Evolutionary conservation across 1,140 invertebrate genomes (phyloP).

Genomic region (Ceratoteleas bidentatus): DNA sequence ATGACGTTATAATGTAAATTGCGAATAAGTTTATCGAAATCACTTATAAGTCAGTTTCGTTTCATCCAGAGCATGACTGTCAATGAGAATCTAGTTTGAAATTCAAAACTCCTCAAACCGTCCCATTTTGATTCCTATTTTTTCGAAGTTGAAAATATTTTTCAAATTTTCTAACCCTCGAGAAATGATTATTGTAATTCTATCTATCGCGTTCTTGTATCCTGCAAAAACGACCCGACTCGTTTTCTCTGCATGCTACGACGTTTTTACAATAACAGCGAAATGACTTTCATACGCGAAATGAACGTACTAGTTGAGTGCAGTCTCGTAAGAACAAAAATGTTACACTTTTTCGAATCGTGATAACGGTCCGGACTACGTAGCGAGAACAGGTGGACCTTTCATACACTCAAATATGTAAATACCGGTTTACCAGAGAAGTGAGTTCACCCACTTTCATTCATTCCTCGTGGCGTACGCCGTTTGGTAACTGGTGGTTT

Average conservation of each 20-base stretch:
- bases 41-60: no score
- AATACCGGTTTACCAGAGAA: conserved; percentile 67
- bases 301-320: conserved; percentile 9
- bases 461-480: conserved; percentile 61
- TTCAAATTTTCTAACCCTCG: no score
- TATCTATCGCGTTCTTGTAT: not conserved
- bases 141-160: no score
- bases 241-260: not conserved
- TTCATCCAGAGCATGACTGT: no score
- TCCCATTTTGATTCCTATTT: no score
- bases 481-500: conserved; percentile 68
- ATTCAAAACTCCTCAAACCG: no score
- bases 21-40: no score
- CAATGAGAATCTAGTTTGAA: no score
- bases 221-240: not conserved
- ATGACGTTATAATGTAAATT: no score
- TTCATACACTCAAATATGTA: conserved; percentile 41
- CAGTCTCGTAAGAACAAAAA: conserved; percentile 18
- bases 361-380: conserved; percentile 33
- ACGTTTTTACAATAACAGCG: conserved; percentile 6
- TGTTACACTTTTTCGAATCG: conserved; percentile 30
- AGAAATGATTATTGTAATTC: not conserved
- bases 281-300: conserved; percentile 22
- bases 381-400: conserved; percentile 60
- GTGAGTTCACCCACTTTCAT: conserved; percentile 72